phyloP scores from a whole-genome alignment of 2,797 vertebrate species.

The Pangasius mekongensis region DNA sequence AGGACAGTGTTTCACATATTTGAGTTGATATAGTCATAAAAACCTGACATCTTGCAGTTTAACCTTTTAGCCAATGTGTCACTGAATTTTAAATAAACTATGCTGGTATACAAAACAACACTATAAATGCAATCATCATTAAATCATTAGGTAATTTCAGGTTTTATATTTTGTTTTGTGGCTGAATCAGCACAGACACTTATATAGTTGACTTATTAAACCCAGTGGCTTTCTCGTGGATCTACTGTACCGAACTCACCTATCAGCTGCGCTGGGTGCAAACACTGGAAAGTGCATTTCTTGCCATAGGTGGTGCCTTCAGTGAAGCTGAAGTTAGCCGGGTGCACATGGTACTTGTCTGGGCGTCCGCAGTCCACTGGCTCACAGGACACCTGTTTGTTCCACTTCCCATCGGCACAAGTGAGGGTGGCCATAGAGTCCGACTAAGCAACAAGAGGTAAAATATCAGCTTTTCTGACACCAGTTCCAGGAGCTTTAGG shows the following conservation, averaged over 20 bases:
- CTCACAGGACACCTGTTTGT: slow-evolving; percentile 91
- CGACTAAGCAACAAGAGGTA: slow-evolving; percentile 67
- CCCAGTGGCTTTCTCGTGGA: slow-evolving; percentile 5
- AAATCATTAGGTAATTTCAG: neutral
- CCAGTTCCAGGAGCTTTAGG: neutral
- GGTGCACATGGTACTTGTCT: slow-evolving; percentile 93
- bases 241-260: slow-evolving; percentile 73
- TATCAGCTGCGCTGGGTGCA: slow-evolving; percentile 88
- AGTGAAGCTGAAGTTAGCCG: slow-evolving; percentile 87
- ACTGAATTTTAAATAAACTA: neutral
- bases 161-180: neutral
- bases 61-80: neutral
- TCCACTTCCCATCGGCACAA: slow-evolving; percentile 94
- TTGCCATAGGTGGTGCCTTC: slow-evolving; percentile 94
- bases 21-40: neutral
- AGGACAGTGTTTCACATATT: neutral
- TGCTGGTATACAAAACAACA: neutral
- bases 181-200: slow-evolving; percentile 21
- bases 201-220: slow-evolving; percentile 27
- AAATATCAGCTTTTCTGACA: slow-evolving; percentile 28
- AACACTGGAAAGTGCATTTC: slow-evolving; percentile 89
- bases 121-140: neutral
- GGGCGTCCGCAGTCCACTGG: slow-evolving; percentile 93
- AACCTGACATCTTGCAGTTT: neutral
- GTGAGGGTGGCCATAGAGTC: slow-evolving; percentile 86